phyloP scores from a whole-genome alignment of 1,140 invertebrate species.

The Orius insidiosus region DNA sequence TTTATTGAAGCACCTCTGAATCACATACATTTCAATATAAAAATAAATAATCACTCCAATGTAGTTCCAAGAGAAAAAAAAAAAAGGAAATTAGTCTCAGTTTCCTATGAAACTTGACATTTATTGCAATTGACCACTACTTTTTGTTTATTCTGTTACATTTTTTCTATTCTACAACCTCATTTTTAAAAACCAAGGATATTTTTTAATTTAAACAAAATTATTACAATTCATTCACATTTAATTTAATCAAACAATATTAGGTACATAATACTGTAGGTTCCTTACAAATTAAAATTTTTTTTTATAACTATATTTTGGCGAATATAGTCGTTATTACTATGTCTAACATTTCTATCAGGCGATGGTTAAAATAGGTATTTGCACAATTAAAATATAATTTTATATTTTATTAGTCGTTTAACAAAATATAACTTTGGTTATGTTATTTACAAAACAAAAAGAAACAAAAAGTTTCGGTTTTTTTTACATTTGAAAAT shows the following conservation, averaged over 20 bases:
- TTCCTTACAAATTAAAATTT: conserved; percentile 2
- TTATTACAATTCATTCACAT: conserved; percentile 1
- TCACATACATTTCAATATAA: too few relatives aligned
- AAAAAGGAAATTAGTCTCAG: too few relatives aligned
- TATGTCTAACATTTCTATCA: conserved; percentile 1
- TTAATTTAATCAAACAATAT: conserved; percentile 11
- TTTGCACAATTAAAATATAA: conserved; percentile 11
- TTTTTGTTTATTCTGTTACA: too few relatives aligned
- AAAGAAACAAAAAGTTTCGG: conserved; percentile 5
- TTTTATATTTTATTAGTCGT: conserved; percentile 10
- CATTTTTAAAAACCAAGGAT: too few relatives aligned
- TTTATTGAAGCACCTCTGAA: too few relatives aligned
- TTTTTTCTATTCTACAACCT: too few relatives aligned
- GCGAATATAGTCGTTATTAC: too few relatives aligned
- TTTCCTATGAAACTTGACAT: too few relatives aligned
- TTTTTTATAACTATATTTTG: conserved; percentile 7
- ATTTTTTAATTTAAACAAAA: too few relatives aligned
- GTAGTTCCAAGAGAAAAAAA: too few relatives aligned
- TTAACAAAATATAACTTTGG: conserved; percentile 16
- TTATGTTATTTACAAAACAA: conserved; percentile 11
- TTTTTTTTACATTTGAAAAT: background rate
- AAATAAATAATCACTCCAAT: too few relatives aligned
- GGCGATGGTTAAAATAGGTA: conserved; percentile 12
- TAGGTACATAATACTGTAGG: conserved; percentile 15
- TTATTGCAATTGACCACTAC: too few relatives aligned